Evolutionary conservation across 2,113 vertebrate genomes (phyloP).

Genomic region (Circaetus cinerascens): DNA sequence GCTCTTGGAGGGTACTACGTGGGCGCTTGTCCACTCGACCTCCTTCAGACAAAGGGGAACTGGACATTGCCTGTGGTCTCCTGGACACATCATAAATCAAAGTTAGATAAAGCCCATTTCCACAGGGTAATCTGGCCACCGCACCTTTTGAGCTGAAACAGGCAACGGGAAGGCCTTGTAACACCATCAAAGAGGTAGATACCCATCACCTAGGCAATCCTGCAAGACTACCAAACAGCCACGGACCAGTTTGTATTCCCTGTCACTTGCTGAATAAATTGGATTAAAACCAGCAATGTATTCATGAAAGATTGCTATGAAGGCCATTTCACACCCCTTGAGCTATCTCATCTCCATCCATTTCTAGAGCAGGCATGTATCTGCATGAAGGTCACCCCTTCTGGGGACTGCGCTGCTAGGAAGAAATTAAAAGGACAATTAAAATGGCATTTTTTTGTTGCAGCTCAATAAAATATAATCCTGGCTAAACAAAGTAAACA

Average conservation of each 20-base stretch:
- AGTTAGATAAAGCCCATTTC: neutral
- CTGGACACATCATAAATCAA: neutral
- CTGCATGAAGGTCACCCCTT: constrained; percentile 11
- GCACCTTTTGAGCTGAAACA: neutral
- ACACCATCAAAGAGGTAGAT: neutral
- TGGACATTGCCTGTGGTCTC: neutral
- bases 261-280: neutral
- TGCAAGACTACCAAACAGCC: neutral
- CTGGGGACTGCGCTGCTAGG: neutral
- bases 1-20: neutral
- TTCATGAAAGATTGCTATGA: neutral
- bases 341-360: neutral
- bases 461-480: neutral
- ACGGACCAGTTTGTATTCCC: neutral
- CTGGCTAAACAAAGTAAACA: constrained; percentile 21
- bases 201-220: neutral
- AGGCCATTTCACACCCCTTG: neutral
- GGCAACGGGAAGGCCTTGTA: neutral
- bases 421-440: constrained; percentile 33
- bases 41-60: neutral
- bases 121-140: neutral
- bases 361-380: neutral
- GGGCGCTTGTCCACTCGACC: neutral
- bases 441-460: neutral
- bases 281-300: neutral